Evolutionary conservation across 2,797 vertebrate species (phyloP).

Genomic region (Myotis vivesi): DNA sequence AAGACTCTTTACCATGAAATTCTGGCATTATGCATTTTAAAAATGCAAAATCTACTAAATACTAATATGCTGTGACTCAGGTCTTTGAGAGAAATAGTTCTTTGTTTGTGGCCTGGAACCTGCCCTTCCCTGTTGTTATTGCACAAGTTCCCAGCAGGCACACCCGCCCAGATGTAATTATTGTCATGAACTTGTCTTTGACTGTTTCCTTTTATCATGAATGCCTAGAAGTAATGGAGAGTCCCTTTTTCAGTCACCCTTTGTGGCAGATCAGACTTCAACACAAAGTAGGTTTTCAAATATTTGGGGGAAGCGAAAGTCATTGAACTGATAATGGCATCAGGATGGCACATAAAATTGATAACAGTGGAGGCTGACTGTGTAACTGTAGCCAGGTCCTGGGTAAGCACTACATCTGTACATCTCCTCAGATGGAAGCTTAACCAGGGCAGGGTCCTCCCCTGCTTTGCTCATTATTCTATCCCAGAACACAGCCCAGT

Average conservation of each 20-base stretch:
- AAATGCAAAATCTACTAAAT: slow-evolving; percentile 63
- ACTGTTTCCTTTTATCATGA: slow-evolving; percentile 64
- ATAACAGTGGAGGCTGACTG: slow-evolving; percentile 46
- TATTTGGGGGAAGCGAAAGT: slow-evolving; percentile 48
- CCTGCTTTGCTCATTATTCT: not conserved
- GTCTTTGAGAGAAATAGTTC: slow-evolving; percentile 55
- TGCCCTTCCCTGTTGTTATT: slow-evolving; percentile 65
- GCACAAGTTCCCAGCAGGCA: slow-evolving; percentile 53
- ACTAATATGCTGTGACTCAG: slow-evolving; percentile 59
- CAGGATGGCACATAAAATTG: slow-evolving; percentile 34
- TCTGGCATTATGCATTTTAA: slow-evolving; percentile 47
- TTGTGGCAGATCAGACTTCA: slow-evolving; percentile 52
- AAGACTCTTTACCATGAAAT: slow-evolving; percentile 48
- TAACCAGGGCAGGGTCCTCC: not conserved
- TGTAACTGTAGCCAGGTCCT: slow-evolving; percentile 58
- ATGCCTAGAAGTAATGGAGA: slow-evolving; percentile 70
- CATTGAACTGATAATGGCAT: not conserved
- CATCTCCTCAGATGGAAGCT: slow-evolving; percentile 55
- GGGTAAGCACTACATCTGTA: slow-evolving; percentile 52
- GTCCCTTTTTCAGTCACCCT: slow-evolving; percentile 62
- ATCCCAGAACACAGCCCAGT: not conserved
- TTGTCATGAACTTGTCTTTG: slow-evolving; percentile 70
- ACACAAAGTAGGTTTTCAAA: slow-evolving; percentile 18
- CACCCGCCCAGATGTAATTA: slow-evolving; percentile 71
- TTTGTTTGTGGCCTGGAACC: slow-evolving; percentile 63